Evolutionary conservation across 2,888 invertebrate species (phyloP).

Genomic region (Tupiocoris notatus): DNA sequence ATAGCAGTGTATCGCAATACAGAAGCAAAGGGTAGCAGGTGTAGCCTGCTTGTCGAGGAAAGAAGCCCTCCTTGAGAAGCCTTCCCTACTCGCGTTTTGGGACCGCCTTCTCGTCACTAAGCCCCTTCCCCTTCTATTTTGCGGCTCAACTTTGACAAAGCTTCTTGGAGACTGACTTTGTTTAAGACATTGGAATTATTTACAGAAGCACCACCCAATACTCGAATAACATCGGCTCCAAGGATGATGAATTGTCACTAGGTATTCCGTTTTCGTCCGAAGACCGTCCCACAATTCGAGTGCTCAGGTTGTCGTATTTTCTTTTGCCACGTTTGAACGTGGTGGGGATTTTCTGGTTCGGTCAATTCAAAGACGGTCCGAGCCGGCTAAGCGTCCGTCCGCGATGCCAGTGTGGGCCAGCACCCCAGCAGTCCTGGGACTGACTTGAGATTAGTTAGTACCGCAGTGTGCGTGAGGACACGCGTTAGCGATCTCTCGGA

Average conservation of each 20-base stretch:
- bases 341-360: background rate
- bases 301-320: no score
- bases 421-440: background rate
- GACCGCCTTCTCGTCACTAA: background rate
- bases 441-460: background rate
- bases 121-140: background rate
- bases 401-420: background rate
- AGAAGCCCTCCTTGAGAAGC: slow-evolving; percentile 28
- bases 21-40: background rate
- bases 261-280: no score
- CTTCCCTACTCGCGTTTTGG: background rate
- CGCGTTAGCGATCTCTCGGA: background rate
- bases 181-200: no score
- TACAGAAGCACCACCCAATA: no score
- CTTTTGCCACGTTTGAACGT: background rate
- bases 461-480: background rate
- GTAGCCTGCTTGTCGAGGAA: background rate
- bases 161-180: background rate
- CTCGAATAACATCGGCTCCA: no score
- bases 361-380: background rate
- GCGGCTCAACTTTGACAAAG: background rate
- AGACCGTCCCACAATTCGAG: no score
- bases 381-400: background rate
- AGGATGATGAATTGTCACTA: no score
- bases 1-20: background rate